A percentile compares a stretch with the other conserved stretches of the same genome.
phyloP scores from a whole-genome alignment of 2,113 vertebrate species.

The Calcarius ornatus region DNA sequence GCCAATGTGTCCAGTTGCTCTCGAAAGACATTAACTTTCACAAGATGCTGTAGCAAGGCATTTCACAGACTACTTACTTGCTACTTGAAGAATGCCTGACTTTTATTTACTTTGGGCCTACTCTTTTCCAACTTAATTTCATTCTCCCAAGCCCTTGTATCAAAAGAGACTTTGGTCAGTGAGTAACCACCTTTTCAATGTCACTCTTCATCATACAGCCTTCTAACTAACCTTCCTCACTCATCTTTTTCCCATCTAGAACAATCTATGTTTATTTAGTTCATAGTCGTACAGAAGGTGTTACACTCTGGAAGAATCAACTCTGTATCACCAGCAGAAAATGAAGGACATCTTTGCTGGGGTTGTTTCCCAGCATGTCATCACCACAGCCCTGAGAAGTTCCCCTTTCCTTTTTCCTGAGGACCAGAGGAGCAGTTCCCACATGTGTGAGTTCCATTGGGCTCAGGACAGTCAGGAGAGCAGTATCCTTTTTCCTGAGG shows the following conservation, averaged over 20 bases:
- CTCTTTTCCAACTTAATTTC: background rate
- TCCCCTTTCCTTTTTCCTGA: background rate
- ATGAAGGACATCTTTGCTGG: background rate
- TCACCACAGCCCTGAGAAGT: background rate
- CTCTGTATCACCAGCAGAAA: background rate
- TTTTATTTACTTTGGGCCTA: background rate
- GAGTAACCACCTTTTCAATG: background rate
- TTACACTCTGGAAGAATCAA: background rate
- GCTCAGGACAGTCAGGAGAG: background rate
- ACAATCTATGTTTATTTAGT: background rate
- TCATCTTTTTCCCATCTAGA: background rate
- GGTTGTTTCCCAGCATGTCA: background rate
- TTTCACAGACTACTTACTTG: background rate
- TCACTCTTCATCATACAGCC: background rate
- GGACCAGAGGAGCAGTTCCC: background rate
- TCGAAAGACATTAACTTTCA: background rate
- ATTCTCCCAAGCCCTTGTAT: background rate
- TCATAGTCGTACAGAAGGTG: background rate
- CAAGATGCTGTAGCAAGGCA: background rate
- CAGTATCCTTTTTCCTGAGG: background rate
- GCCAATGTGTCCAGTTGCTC: background rate
- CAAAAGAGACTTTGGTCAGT: background rate
- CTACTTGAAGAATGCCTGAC: background rate
- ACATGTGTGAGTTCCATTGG: accelerated
- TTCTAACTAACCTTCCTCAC: background rate